Evolutionary conservation across 2,797 vertebrate species (phyloP).

Genomic region (Alosa sapidissima): DNA sequence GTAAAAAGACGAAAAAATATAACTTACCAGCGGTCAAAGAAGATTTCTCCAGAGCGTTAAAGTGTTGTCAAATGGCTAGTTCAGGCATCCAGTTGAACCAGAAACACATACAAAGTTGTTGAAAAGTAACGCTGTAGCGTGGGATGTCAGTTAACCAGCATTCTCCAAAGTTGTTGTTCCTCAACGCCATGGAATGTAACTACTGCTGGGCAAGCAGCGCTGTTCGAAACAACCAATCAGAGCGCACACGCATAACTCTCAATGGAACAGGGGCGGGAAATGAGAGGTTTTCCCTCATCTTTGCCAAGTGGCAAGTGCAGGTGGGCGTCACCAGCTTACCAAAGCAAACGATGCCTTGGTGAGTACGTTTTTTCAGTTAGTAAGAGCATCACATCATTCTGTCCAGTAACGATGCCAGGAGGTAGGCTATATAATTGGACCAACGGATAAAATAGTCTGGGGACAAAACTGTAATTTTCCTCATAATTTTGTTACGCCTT

Average conservation of each 20-base stretch:
- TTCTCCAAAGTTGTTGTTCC: constrained; percentile 42
- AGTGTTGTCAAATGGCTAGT: background rate
- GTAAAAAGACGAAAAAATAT: background rate
- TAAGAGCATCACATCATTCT: background rate
- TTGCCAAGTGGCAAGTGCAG: constrained; percentile 17
- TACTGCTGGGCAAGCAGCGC: constrained; percentile 56
- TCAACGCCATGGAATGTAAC: constrained; percentile 32
- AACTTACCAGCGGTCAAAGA: background rate
- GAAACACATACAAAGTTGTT: background rate
- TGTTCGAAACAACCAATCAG: constrained; percentile 76
- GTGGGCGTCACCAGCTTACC: constrained; percentile 16
- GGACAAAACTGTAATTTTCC: background rate
- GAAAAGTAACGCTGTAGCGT: background rate
- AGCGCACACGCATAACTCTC: constrained; percentile 19
- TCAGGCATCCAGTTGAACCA: background rate
- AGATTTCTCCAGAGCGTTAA: background rate
- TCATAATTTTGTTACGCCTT: background rate
- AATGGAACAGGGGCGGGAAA: constrained; percentile 52
- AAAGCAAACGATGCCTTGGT: background rate
- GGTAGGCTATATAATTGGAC: background rate
- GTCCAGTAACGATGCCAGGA: background rate
- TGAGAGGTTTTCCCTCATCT: background rate
- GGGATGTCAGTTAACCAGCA: constrained; percentile 17
- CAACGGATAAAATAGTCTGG: background rate
- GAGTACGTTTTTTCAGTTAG: background rate